Base-by-base conservation (phyloP, 2,888 invertebrate genomes). In the Stenodera caucasica region DNA sequence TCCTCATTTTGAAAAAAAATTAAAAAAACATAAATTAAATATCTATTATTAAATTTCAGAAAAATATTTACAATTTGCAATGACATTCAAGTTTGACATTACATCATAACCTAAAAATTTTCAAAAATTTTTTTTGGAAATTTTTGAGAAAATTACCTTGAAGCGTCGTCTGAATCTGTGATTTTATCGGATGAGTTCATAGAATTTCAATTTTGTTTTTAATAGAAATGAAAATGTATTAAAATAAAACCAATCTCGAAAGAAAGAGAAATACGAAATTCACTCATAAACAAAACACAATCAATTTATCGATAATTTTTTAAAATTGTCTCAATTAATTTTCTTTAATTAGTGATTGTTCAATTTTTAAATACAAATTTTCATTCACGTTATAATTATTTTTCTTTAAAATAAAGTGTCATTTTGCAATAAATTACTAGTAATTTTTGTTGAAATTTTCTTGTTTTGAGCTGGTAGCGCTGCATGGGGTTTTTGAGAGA, bases 121-220 rank as follows among this genome's bases (percentile, higher is more conserved):
- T 49, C 18, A 14, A 32, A 26, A 21, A 55, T 45, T 51, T 21
- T 55, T 14, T 15, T 14, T 9, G 7, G 37, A 9, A 29, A 30
- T 7, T 40, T n/a, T 7, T 18, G 21, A 18, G 12, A 51, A 49
- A 58, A 61, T 73, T 80, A 83, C 83, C 82, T 82, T 78, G 82
- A 82, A 82, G 82, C 81, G 79, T 82, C 83, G 81, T 81, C 83
- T 78, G 79, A 77, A 72, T 74, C 76, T 70, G 75, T 75, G 69
- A 72, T 74, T 70, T 78, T 75, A 70, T 79, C 78, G 72, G 81
- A 76, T 71, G 82, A 75, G 82, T 77, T 82, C 82, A 82, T 82
- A 81, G 80, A 81, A 79, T 76, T 73, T 68, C 5, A 71, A 29
- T 30, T 61, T 61, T n/a, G 30, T 21, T 11, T 45, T 21, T 15